These are phyloP conservation scores for Epinotia brunnichana DNA, from an alignment of 2,888 invertebrate species.

Conservation along the genomic window DNA sequence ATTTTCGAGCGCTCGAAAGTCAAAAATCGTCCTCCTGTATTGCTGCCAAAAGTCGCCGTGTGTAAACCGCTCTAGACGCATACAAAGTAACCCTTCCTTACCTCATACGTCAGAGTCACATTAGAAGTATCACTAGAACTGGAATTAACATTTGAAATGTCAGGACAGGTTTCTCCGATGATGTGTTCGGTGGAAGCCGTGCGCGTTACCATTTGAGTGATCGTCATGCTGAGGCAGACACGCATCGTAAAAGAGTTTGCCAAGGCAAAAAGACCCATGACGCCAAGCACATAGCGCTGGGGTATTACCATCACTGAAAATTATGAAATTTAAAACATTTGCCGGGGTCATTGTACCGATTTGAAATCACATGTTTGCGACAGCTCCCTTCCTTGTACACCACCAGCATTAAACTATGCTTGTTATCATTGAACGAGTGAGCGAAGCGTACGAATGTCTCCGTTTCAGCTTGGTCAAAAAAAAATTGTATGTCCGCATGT, in stretches of 20 bases:
- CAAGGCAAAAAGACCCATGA: slow-evolving; percentile 88
- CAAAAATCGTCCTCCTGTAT: too few species aligned
- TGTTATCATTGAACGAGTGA: too few species aligned
- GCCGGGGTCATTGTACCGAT: neutral
- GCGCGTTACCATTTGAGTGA: slow-evolving; percentile 86
- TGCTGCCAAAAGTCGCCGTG: too few species aligned
- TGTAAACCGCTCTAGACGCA: too few species aligned
- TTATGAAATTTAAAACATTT: neutral
- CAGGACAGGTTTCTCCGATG: slow-evolving; percentile 81
- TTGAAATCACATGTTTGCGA: too few species aligned
- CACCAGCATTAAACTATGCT: too few species aligned
- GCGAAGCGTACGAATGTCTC: too few species aligned
- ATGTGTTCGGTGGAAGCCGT: slow-evolving; percentile 64
- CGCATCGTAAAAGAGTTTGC: slow-evolving; percentile 90
- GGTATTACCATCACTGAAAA: slow-evolving; percentile 84
- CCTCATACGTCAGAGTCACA: slow-evolving; percentile 50
- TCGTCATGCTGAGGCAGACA: slow-evolving; percentile 87
- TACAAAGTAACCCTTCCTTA: slow-evolving; percentile 45
- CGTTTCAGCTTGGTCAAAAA: too few species aligned
- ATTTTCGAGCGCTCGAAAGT: too few species aligned
- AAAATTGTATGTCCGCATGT: too few species aligned
- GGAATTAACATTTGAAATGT: slow-evolving; percentile 49
- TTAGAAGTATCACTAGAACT: slow-evolving; percentile 48
- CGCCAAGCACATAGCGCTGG: slow-evolving; percentile 87
- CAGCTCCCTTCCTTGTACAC: too few species aligned